Percentiles rank a stretch among this genome's conserved stretches.
phyloP scores from a whole-genome alignment of 1,140 invertebrate species.

The Platorchestia sp. region DNA sequence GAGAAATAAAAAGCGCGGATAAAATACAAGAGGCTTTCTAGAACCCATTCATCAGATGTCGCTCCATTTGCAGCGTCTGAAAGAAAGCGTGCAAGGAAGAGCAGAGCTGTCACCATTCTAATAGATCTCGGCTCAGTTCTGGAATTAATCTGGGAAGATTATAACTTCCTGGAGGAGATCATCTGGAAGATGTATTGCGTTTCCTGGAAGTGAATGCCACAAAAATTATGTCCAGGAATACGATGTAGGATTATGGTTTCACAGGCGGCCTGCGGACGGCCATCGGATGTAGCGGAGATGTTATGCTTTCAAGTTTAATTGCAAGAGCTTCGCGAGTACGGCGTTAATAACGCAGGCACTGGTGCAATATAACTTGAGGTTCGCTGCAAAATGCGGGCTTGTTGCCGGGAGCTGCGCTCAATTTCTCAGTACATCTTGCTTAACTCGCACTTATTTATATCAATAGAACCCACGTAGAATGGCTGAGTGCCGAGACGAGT shows the following conservation, averaged over 20 bases:
- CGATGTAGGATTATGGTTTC: not conserved
- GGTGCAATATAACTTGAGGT: not conserved
- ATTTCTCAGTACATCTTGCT: not conserved
- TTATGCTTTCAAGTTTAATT: constrained; percentile 29
- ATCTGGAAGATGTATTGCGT: constrained; percentile 49
- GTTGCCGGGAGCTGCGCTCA: not conserved
- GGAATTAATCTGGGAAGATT: constrained; percentile 50
- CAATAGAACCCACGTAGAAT: not conserved
- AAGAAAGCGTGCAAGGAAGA: not conserved
- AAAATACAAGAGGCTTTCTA: constrained; percentile 39
- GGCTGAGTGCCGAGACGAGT: not conserved
- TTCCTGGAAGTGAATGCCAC: not conserved
- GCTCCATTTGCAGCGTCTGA: constrained; percentile 5
- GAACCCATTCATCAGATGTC: constrained; percentile 45
- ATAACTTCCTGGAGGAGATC: constrained; percentile 47
- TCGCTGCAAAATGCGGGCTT: not conserved
- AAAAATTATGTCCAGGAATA: constrained; percentile 21
- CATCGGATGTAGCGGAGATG: not conserved
- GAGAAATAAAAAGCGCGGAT: not conserved
- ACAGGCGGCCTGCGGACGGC: not conserved
- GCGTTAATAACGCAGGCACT: not conserved
- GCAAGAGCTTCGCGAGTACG: not conserved
- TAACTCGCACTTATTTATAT: not conserved
- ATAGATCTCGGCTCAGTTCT: constrained; percentile 49
- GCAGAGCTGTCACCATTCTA: constrained; percentile 44